Evolutionary conservation across 2,888 invertebrate species (phyloP).

Genomic region (Nyleta sp.): DNA sequence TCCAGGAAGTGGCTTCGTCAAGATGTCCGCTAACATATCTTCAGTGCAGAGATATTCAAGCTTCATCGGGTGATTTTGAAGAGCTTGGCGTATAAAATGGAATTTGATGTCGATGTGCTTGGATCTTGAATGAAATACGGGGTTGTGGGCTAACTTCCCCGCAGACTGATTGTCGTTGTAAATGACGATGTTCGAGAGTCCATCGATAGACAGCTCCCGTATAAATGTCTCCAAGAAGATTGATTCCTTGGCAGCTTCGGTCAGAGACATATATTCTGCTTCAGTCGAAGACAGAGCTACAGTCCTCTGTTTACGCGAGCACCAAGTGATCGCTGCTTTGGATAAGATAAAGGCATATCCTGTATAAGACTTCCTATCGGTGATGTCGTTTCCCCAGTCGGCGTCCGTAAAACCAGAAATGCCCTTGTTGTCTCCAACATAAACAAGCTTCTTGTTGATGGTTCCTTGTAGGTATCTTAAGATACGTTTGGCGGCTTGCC

Average conservation of each 20-base stretch:
- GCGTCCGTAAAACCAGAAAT: neutral
- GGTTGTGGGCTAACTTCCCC: no score
- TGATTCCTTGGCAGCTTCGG: neutral
- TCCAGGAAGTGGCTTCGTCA: no score
- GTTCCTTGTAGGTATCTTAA: neutral
- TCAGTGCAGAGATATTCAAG: no score
- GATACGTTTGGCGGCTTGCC: neutral
- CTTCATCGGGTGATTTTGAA: no score
- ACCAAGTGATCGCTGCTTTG: neutral
- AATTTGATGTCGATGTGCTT: no score
- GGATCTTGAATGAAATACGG: neutral
- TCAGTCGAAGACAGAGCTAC: neutral
- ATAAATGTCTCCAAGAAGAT: no score
- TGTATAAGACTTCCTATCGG: neutral
- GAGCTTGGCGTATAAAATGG: no score
- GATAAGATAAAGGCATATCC: neutral
- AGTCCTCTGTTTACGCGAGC: neutral
- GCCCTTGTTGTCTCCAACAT: neutral
- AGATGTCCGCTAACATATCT: no score
- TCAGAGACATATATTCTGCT: neutral
- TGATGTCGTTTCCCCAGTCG: neutral
- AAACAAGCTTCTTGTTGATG: neutral
- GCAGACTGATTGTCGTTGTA: no score
- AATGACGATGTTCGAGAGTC: no score
- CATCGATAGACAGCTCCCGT: no score